Evolutionary conservation across 2,113 vertebrate genomes (phyloP).

Genomic region (Empidonax alnorum): DNA sequence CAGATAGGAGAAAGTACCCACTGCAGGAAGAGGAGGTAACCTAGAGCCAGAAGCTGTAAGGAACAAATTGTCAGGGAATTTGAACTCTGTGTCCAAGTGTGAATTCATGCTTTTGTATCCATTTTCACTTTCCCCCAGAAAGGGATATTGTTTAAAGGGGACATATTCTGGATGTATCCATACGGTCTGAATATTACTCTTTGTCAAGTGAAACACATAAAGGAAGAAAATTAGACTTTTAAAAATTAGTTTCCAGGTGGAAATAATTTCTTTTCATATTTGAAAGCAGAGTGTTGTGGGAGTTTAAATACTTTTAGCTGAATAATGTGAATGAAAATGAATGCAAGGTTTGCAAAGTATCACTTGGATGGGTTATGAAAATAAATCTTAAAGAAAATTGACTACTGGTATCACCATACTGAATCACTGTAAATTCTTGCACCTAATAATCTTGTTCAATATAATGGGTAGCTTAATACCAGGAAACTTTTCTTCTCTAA

Average conservation of each 20-base stretch:
- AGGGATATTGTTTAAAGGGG: not conserved
- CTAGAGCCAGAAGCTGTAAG: not conserved
- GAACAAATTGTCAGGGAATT: not conserved
- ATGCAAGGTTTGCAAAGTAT: not conserved
- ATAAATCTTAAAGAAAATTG: not conserved
- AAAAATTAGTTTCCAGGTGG: not conserved
- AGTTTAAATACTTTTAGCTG: not conserved
- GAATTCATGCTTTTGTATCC: not conserved
- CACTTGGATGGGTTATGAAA: not conserved
- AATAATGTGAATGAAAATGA: not conserved
- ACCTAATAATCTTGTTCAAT: not conserved
- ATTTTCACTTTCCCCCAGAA: not conserved
- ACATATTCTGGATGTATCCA: not conserved
- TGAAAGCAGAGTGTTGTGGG: not conserved
- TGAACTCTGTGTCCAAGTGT: not conserved
- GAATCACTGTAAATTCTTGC: not conserved
- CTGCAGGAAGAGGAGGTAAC: not conserved
- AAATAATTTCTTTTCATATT: not conserved
- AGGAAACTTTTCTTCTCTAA: not conserved
- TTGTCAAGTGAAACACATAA: conserved; percentile 27
- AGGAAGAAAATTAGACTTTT: conserved; percentile 42
- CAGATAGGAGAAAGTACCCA: not conserved
- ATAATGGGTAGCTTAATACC: not conserved
- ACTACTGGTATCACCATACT: not conserved
- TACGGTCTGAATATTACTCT: not conserved